These are phyloP conservation scores for Osmerus eperlanus DNA, from an alignment of 2,113 vertebrate species.

Conservation along the genomic window DNA sequence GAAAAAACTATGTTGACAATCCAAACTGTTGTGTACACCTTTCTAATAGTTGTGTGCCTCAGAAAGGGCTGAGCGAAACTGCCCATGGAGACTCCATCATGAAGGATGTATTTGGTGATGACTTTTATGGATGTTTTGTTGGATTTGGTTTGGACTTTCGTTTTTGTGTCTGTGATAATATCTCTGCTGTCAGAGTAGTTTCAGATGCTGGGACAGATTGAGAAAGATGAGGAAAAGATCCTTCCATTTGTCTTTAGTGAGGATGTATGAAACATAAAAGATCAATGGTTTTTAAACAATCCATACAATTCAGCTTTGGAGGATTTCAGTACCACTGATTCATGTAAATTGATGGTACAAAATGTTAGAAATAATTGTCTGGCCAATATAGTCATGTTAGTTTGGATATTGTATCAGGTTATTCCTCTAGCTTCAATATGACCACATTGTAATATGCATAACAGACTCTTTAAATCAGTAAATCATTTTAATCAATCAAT, in stretches of 20 bases:
- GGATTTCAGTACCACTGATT: background rate
- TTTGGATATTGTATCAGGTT: too few relatives aligned
- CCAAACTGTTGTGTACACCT: constrained; percentile 1
- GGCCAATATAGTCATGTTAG: too few relatives aligned
- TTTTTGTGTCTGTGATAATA: constrained; percentile 22
- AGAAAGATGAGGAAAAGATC: background rate
- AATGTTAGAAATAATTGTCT: too few relatives aligned
- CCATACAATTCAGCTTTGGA: background rate
- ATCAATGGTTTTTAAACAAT: background rate
- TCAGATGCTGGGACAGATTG: background rate
- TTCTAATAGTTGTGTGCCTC: background rate
- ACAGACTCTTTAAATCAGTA: too few relatives aligned
- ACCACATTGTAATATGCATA: too few relatives aligned
- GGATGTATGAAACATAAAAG: background rate
- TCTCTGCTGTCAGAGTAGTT: constrained; percentile 7
- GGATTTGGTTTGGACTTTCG: background rate
- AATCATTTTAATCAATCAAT: too few relatives aligned
- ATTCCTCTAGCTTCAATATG: too few relatives aligned
- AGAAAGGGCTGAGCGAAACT: constrained; percentile 11
- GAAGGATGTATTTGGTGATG: constrained; percentile 36
- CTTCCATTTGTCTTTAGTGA: constrained; percentile 1
- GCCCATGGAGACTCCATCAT: constrained; percentile 34
- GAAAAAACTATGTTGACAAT: constrained; percentile 10
- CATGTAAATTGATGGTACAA: background rate
- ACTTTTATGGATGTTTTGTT: constrained; percentile 15